Evolutionary conservation across 2,888 invertebrate species (phyloP), one percentile per base, ranked within the genome.

Genomic region (Brachyptera putata): DNA sequence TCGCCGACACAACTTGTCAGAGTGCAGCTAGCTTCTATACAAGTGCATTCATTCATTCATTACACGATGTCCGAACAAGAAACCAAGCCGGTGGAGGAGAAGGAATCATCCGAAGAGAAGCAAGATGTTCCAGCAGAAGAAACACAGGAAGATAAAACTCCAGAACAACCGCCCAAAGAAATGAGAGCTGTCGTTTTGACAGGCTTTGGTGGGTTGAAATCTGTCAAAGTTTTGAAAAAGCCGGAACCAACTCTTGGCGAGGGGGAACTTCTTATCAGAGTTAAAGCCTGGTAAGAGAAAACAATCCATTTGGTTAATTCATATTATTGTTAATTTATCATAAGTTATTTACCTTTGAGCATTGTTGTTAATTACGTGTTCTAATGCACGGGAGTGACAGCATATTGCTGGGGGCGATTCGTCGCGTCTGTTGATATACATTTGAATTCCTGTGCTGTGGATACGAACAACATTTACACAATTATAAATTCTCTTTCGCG

Each of bases 121-220:
- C 80, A 81, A 67, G 68, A 70, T 58, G 56, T 53, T 56, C 63
- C 64, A 22, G 60, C 76, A 41, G 79, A 81, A 24, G 81, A 82
- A 64, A 79, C 79, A 69, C 62, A 59, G 13, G 57, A 62, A 30
- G 68, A 69, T 39, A 68, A 68, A 57, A 63, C 67, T 56, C 71
- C 68, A 58, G 81, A 79, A 70, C 80, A 79, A 70, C 81, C 84
- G 67, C 85, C 85, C 67, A 89, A 89, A 75, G 89, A 91, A 78
- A 91, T 91, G 90, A 82, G 88, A 72, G 89, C 89, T 60, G 85
- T 92, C 68, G 87, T 91, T 65, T 82, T 92, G 68, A 88, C 87
- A 66, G 88, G 89, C 69, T 93, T 91, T 76, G 93, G 92, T 39
- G 91, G 91, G 43, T 79, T 91, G 64, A 91, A 91, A 75, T 85